Base-by-base conservation (phyloP, 2,113 vertebrate genomes). In the Bucco capensis region DNA sequence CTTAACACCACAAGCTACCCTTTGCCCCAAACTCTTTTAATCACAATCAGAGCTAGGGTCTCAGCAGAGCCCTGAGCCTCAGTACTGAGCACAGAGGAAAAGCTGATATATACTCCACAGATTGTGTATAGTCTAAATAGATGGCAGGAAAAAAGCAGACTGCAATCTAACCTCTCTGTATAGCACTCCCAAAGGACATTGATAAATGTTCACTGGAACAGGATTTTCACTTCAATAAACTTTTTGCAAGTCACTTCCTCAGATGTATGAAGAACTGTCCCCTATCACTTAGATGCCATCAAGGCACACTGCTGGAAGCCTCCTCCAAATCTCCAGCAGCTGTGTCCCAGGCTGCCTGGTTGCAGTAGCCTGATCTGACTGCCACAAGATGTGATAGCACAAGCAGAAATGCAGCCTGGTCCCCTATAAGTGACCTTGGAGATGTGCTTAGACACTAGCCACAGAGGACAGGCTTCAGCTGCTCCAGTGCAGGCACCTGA, bases 21-120 rank as follows among this genome's bases (percentile, higher is more conserved):
- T 76, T 92, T 93, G 71, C 75, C 78, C 83, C 70, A 79, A 22
- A 88, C 35, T 79, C 46, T 66, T 94, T 93, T 84, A 92, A 94
- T 90, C 73, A 93, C 50, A 79, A 5, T 17, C 66, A 57, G 65
- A 92, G 66, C 70, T 44, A 35, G 88, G n/a, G 70, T 50, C 62
- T 90, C 46, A 57, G 66, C 58, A 54, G 54, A 75, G 92, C 72
- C 54, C 73, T 54, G 27, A 81, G n/a, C 66, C 47, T 54, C 42
- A 25, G 25, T 2, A 0, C 46, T 50, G 42, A 88, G 25, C 44
- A 30, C 2, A 0, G 38, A 72, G 71, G 46, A 94, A 86, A 92
- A 79, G 74, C 74, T 78, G 58, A 79, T 65, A 79, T 7, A 3
- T 24, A 58, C 57, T 86, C 61, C 37, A 53, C 19, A 56, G 77